Conservation (phyloP, 2,888 invertebrate genomes). For the Troilus luridus region DNA sequence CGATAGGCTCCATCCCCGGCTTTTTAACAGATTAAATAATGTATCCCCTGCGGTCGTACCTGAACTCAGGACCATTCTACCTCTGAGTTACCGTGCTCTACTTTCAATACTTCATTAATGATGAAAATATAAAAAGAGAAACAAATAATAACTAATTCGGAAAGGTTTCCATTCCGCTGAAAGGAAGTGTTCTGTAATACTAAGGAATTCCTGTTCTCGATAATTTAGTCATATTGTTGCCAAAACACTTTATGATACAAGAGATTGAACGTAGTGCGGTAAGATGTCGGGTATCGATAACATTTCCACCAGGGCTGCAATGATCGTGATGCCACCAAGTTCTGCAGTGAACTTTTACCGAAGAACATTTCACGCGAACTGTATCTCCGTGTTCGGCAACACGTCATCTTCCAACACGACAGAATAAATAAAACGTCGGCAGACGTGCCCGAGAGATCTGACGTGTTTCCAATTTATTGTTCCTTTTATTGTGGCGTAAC, state of each 20-base stretch:
- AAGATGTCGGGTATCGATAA: conserved; percentile 16
- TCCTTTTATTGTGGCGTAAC: not conserved
- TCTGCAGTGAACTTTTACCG: conserved; percentile 44
- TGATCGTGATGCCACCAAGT: conserved; percentile 12
- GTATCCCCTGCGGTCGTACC: no score
- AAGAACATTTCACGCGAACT: conserved; percentile 56
- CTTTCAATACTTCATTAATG: no score
- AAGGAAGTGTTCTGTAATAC: not conserved
- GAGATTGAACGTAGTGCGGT: not conserved
- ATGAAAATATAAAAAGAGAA: no score
- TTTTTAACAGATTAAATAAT: no score
- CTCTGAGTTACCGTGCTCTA: no score
- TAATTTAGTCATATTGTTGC: not conserved
- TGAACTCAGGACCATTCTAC: no score
- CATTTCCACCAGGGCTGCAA: conserved; percentile 30
- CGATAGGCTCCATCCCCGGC: no score
- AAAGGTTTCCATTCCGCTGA: not conserved
- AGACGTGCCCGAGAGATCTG: conserved; percentile 15
- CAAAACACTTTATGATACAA: not conserved
- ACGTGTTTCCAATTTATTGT: conserved; percentile 47
- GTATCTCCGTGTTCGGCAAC: conserved; percentile 33
- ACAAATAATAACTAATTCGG: not conserved
- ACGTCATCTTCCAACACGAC: conserved; percentile 47
- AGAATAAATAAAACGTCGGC: conserved; percentile 46
- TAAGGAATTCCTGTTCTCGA: not conserved